phyloP scores from a whole-genome alignment of 2,888 invertebrate genomes.

The Eremobia ochroleuca region DNA sequence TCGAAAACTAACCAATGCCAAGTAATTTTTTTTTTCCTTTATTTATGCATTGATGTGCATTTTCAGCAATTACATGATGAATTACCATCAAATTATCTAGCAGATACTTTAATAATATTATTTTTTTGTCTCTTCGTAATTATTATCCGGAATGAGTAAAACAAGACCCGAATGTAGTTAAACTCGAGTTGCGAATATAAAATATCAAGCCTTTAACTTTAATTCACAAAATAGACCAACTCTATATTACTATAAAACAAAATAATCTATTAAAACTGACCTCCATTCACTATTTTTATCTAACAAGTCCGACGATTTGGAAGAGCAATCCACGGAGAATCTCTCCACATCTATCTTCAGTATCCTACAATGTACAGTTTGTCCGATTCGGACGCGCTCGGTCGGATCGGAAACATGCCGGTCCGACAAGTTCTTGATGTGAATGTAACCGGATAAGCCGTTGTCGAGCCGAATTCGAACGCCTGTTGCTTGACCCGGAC shows the following conservation, averaged over 20 bases:
- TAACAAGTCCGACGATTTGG: conserved; percentile 97
- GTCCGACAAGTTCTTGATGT: conserved; percentile 98
- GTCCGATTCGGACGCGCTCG: conserved; percentile 96
- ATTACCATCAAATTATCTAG: no score
- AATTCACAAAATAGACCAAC: not conserved
- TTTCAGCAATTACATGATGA: no score
- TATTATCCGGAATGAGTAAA: not conserved
- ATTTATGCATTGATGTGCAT: no score
- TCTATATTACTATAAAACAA: not conserved
- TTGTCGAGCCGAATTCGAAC: conserved; percentile 97
- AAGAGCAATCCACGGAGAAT: conserved; percentile 98
- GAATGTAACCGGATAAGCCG: conserved; percentile 97
- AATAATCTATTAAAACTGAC: conserved; percentile 73
- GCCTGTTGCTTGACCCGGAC: conserved; percentile 98
- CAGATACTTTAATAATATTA: not conserved
- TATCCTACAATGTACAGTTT: conserved; percentile 96
- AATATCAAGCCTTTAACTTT: not conserved
- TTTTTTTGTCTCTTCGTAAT: not conserved
- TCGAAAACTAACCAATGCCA: no score
- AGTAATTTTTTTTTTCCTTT: no score
- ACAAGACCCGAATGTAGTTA: not conserved
- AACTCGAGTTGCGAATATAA: not conserved
- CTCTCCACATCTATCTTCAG: conserved; percentile 99
- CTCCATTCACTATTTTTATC: conserved; percentile 98
- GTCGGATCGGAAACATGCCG: conserved; percentile 98